phyloP scores from a whole-genome alignment of 2,888 invertebrate genomes.

The Hypena proboscidalis region DNA sequence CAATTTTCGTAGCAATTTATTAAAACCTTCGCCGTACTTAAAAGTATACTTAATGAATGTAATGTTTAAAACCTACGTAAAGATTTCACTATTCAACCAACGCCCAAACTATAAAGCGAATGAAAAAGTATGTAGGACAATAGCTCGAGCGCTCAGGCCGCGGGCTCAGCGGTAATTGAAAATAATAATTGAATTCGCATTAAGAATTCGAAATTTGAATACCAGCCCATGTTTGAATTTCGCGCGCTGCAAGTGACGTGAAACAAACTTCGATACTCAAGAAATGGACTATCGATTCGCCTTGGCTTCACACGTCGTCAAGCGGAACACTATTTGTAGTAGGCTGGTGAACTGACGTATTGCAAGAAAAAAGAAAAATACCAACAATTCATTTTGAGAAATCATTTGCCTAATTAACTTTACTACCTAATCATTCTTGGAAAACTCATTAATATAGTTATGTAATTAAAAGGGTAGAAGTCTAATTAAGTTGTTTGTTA shows the following conservation, averaged over 20 bases:
- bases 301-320: conserved; percentile 7
- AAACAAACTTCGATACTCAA: conserved; percentile 7
- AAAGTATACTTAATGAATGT: conserved; percentile 34
- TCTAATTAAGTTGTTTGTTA: too few species aligned
- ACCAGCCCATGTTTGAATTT: conserved; percentile 77
- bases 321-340: conserved; percentile 6
- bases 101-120: conserved; percentile 42
- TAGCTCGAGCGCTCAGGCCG: conserved; percentile 54
- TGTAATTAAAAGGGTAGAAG: too few species aligned
- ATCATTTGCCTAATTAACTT: too few species aligned
- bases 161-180: conserved; percentile 74
- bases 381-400: too few species aligned
- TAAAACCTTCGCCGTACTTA: conserved; percentile 19
- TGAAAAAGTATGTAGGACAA: conserved; percentile 67
- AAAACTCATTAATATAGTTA: too few species aligned
- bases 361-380: too few species aligned
- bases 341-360: too few species aligned
- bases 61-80: conserved; percentile 45
- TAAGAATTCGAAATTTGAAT: conserved; percentile 78
- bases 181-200: conserved; percentile 81
- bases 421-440: too few species aligned
- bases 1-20: conserved; percentile 7
- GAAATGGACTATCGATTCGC: conserved; percentile 3
- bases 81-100: conserved; percentile 44
- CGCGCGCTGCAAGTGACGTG: conserved; percentile 54